Evolutionary conservation across 2,113 vertebrate genomes (phyloP).

Genomic region (Onychorhynchus coronatus): DNA sequence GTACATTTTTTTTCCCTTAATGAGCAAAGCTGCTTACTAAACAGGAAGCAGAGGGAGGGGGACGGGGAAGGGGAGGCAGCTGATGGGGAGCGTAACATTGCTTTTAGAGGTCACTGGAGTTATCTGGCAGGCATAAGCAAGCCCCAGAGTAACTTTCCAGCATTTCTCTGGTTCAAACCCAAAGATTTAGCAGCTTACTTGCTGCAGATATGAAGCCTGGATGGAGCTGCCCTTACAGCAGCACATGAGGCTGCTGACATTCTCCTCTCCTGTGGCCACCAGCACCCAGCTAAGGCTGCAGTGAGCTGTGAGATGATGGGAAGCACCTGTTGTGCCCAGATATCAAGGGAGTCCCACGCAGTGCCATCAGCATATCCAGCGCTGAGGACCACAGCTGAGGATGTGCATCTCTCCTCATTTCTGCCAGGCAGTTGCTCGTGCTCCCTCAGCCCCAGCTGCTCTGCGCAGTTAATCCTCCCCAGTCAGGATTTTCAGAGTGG

Average conservation of each 20-base stretch:
- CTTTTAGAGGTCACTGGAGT: conserved; percentile 30
- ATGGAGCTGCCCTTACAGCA: neutral
- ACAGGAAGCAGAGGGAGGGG: neutral
- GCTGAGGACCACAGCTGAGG: neutral
- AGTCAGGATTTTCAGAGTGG: neutral
- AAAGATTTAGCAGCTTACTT: neutral
- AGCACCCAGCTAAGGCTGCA: neutral
- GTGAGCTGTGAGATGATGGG: neutral
- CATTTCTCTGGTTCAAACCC: neutral
- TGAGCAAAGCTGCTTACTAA: conserved; percentile 52
- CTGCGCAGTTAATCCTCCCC: neutral
- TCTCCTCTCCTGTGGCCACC: neutral
- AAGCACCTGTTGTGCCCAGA: neutral
- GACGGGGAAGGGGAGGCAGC: neutral
- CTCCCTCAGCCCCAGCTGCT: neutral
- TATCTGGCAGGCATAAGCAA: neutral
- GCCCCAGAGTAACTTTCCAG: neutral
- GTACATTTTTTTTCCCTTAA: conserved; percentile 29
- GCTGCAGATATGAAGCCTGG: neutral
- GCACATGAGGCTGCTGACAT: neutral
- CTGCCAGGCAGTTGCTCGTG: neutral
- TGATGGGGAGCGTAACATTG: neutral
- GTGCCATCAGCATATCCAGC: neutral
- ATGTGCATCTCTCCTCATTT: neutral
- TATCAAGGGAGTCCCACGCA: neutral